phyloP scores from a whole-genome alignment of 2,113 vertebrate species.

The Lophius piscatorius region DNA sequence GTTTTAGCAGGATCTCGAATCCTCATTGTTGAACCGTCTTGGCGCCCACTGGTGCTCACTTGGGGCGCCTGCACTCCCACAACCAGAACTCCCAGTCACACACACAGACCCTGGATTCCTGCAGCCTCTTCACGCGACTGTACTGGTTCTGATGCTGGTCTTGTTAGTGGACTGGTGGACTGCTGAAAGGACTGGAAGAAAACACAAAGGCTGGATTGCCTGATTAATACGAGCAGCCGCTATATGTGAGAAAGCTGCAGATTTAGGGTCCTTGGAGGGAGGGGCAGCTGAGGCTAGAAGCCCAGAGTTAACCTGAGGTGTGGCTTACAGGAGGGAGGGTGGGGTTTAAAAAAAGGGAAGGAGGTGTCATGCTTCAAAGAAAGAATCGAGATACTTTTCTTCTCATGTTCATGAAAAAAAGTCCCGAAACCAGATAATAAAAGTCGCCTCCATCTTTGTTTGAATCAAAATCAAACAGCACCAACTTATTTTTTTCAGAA shows the following conservation, averaged over 20 bases:
- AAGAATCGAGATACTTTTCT: no score
- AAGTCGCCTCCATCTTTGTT: no score
- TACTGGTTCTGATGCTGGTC: not conserved
- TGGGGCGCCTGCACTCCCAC: not conserved
- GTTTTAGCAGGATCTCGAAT: no score
- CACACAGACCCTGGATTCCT: conserved; percentile 57
- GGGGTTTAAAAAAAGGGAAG: conserved; percentile 19
- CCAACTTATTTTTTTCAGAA: no score
- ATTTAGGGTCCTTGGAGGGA: conserved; percentile 40
- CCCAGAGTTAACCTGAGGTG: not conserved
- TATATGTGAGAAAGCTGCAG: conserved; percentile 7
- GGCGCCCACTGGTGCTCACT: conserved; percentile 51
- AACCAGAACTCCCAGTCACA: conserved; percentile 73
- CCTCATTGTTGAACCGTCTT: conserved; percentile 18
- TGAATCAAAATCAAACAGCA: no score
- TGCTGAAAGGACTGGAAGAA: not conserved
- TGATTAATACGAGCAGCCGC: not conserved
- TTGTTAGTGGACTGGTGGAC: not conserved
- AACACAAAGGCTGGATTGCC: not conserved
- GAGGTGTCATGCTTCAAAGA: no score
- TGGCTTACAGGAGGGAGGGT: conserved; percentile 18
- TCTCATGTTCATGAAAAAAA: no score
- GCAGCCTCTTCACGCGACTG: not conserved
- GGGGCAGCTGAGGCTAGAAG: conserved; percentile 20
- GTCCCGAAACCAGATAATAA: no score